These are phyloP conservation scores for Zenarchopterus dispar DNA, from an alignment of 2,797 vertebrate species.

Conservation along the genomic window DNA sequence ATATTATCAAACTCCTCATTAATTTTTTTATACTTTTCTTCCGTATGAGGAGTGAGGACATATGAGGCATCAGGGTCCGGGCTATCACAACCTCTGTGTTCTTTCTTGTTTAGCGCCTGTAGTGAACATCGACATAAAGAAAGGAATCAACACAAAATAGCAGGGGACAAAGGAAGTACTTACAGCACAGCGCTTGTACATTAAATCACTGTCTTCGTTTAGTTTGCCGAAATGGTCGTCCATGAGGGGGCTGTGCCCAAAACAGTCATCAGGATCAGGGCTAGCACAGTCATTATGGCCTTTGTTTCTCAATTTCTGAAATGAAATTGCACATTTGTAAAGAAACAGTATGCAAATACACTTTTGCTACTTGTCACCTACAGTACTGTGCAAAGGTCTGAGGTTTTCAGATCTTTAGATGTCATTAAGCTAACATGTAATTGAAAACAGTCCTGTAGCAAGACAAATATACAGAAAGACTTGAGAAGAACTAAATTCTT, in stretches of 20 bases:
- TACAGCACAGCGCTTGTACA: constrained; percentile 99
- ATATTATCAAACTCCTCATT: constrained; percentile 99
- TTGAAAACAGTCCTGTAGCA: constrained; percentile 3
- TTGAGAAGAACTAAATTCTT: constrained; percentile 10
- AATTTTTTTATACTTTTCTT: constrained; percentile 99
- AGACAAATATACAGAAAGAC: constrained; percentile 2
- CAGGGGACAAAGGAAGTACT: constrained; percentile 94
- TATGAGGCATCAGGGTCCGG: constrained; percentile 99
- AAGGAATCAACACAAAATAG: constrained; percentile 98
- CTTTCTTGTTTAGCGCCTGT: constrained; percentile 99
- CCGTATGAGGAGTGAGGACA: constrained; percentile 99
- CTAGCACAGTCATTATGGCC: constrained; percentile 99
- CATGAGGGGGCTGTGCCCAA: constrained; percentile 99
- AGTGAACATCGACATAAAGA: constrained; percentile 98
- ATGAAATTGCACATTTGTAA: constrained; percentile 99
- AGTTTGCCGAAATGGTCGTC: constrained; percentile 99
- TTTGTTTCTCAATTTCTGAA: constrained; percentile 99
- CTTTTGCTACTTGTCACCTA: constrained; percentile 40
- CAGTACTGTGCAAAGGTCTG: constrained; percentile 1
- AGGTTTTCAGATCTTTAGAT: neutral
- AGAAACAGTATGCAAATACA: constrained; percentile 69
- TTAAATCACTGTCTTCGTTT: constrained; percentile 99
- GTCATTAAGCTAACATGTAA: neutral
- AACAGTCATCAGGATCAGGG: constrained; percentile 99
- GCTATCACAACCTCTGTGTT: constrained; percentile 99